Evolutionary conservation across 2,113 vertebrate species (phyloP).

Genomic region (Takifugu flavidus): DNA sequence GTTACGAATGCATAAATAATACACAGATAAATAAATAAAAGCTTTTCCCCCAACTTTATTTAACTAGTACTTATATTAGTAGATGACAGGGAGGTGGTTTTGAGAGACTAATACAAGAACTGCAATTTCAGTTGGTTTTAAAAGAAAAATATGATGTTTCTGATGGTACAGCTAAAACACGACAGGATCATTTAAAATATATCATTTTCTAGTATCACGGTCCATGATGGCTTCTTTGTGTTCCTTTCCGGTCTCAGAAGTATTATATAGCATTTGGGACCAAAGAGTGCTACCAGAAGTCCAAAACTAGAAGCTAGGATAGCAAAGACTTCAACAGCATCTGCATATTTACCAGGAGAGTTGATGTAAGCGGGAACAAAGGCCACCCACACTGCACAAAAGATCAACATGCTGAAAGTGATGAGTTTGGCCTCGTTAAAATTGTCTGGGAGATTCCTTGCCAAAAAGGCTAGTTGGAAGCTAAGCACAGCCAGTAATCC

Average conservation of each 20-base stretch:
- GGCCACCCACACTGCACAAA: conserved; percentile 70
- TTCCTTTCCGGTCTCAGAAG: conserved; percentile 68
- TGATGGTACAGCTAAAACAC: no score
- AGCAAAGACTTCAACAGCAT: conserved; percentile 71
- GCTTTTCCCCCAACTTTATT: no score
- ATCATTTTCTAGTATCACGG: conserved; percentile 1
- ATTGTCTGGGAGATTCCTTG: conserved; percentile 65
- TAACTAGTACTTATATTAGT: no score
- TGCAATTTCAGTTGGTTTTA: no score
- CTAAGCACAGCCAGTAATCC: conserved; percentile 60
- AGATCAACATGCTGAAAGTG: conserved; percentile 74
- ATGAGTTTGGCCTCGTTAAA: conserved; percentile 70
- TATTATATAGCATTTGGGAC: conserved; percentile 73
- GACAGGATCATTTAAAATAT: no score
- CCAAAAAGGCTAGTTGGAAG: conserved; percentile 68
- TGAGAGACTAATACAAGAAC: no score
- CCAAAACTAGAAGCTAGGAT: conserved; percentile 71
- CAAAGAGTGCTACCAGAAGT: conserved; percentile 61
- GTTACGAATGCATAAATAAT: no score
- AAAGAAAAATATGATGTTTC: no score
- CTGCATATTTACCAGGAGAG: conserved; percentile 71
- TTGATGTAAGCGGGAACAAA: conserved; percentile 72
- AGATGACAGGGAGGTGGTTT: no score
- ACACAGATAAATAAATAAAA: no score
- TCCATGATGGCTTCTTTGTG: conserved; percentile 66